phyloP scores from a whole-genome alignment of 2,113 vertebrate genomes.

The Todiramphus saurophagus region DNA sequence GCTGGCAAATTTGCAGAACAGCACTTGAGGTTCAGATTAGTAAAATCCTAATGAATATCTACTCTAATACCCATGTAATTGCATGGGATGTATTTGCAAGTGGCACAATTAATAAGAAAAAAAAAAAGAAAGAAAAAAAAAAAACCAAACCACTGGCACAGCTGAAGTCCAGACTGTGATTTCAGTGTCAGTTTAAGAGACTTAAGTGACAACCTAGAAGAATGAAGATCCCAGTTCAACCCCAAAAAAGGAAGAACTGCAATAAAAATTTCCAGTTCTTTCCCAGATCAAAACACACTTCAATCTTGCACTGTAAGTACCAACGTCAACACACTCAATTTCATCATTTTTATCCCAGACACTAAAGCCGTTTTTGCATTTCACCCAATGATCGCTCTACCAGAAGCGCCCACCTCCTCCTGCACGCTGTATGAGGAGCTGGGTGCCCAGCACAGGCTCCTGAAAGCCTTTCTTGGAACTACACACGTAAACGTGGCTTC shows the following conservation, averaged over 20 bases:
- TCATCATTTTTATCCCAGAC: not conserved
- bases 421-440: not conserved
- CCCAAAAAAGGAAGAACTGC: not conserved
- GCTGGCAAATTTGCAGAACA: constrained; percentile 53
- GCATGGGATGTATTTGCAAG: constrained; percentile 34
- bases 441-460: not conserved
- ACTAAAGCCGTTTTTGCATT: not conserved
- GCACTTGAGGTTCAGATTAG: constrained; percentile 61
- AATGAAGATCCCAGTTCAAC: not conserved
- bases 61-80: constrained; percentile 57
- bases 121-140: rapidly evolving
- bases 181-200: not conserved
- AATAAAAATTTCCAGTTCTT: not conserved
- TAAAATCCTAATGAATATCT: constrained; percentile 62
- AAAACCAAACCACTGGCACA: not conserved
- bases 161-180: not conserved
- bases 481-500: rapidly evolving
- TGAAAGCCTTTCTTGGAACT: not conserved
- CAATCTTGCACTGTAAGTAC: not conserved
- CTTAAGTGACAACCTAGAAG: not conserved
- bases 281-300: not conserved
- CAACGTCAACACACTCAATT: not conserved
- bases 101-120: not conserved
- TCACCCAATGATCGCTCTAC: not conserved
- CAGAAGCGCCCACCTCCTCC: not conserved